Percentiles rank a stretch among this genome's conserved stretches.
Conservation (phyloP, 2,888 invertebrate species). For the Campopleginae sp. region DNA sequence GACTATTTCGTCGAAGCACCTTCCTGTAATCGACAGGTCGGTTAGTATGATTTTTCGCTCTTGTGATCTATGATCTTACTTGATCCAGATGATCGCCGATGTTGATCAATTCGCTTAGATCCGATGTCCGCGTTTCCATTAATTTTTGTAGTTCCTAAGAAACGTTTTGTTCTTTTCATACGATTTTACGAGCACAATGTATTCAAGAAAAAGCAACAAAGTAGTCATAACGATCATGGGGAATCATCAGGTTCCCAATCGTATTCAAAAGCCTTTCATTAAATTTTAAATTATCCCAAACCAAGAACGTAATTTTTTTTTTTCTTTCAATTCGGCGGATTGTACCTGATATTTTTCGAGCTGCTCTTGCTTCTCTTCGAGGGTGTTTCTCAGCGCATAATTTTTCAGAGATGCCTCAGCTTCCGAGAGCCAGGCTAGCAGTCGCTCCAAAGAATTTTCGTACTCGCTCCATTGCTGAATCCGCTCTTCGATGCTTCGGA, state of each 20-base stretch:
- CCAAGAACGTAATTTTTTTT: slow-evolving; percentile 7
- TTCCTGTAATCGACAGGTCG: slow-evolving; percentile 45
- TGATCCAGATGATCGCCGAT: slow-evolving; percentile 93
- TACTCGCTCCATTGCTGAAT: slow-evolving; percentile 96
- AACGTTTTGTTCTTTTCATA: slow-evolving; percentile 64
- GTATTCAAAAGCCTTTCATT: background rate
- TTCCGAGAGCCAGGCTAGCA: slow-evolving; percentile 93
- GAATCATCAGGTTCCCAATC: background rate
- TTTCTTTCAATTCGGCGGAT: slow-evolving; percentile 43
- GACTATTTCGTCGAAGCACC: slow-evolving; percentile 50
- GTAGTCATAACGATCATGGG: background rate
- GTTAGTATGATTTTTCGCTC: slow-evolving; percentile 38
- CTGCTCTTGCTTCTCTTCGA: slow-evolving; percentile 96
- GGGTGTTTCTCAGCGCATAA: slow-evolving; percentile 91
- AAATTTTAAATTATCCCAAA: background rate
- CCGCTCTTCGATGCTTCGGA: slow-evolving; percentile 92
- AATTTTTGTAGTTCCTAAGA: slow-evolving; percentile 91
- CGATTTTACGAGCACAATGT: slow-evolving; percentile 17
- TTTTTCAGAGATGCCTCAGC: slow-evolving; percentile 94
- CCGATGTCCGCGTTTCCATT: slow-evolving; percentile 89
- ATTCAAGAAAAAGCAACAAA: background rate
- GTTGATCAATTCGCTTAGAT: slow-evolving; percentile 90
- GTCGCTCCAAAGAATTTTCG: slow-evolving; percentile 92
- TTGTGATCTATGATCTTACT: slow-evolving; percentile 87
- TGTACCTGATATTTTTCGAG: slow-evolving; percentile 94